Conservation (phyloP, 2,797 vertebrate species). For the Melanotaenia boesemani region DNA sequence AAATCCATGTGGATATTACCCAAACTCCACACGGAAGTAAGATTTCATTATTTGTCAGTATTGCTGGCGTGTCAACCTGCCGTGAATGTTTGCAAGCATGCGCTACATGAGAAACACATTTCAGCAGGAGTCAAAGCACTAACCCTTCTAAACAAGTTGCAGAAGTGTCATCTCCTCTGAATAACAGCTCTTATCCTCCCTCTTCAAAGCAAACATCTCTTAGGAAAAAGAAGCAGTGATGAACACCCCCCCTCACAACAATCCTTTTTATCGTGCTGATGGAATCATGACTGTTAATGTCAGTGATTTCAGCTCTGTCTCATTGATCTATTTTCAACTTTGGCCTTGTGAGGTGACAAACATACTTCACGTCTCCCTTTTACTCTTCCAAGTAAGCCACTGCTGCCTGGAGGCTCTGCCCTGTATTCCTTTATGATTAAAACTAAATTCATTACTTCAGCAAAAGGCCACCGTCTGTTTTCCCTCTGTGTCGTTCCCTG, state of each 20-base stretch:
- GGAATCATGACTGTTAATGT: slow-evolving; percentile 42
- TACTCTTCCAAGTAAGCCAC: slow-evolving; percentile 52
- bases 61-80: not conserved
- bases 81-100: slow-evolving; percentile 12
- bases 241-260: slow-evolving; percentile 9
- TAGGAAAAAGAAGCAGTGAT: slow-evolving; percentile 30
- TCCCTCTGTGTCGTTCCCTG: slow-evolving; percentile 41
- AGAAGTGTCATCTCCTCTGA: slow-evolving; percentile 27
- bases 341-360: slow-evolving; percentile 16
- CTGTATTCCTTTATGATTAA: slow-evolving; percentile 67
- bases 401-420: slow-evolving; percentile 60
- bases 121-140: slow-evolving; percentile 23
- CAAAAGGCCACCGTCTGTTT: slow-evolving; percentile 62
- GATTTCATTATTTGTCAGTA: too few species aligned
- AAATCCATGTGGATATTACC: too few species aligned
- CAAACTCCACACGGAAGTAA: too few species aligned
- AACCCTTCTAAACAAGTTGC: slow-evolving; percentile 25
- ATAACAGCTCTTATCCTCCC: slow-evolving; percentile 24
- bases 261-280: slow-evolving; percentile 24
- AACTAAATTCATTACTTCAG: slow-evolving; percentile 82
- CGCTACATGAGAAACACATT: slow-evolving; percentile 20
- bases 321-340: slow-evolving; percentile 31
- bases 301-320: slow-evolving; percentile 22
- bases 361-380: slow-evolving; percentile 29
- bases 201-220: slow-evolving; percentile 41